A percentile compares a stretch with the other conserved stretches of the same genome.
These are phyloP conservation scores for Clarias macrocephalus DNA, from an alignment of 2,113 vertebrate species.

Conservation along the genomic window DNA sequence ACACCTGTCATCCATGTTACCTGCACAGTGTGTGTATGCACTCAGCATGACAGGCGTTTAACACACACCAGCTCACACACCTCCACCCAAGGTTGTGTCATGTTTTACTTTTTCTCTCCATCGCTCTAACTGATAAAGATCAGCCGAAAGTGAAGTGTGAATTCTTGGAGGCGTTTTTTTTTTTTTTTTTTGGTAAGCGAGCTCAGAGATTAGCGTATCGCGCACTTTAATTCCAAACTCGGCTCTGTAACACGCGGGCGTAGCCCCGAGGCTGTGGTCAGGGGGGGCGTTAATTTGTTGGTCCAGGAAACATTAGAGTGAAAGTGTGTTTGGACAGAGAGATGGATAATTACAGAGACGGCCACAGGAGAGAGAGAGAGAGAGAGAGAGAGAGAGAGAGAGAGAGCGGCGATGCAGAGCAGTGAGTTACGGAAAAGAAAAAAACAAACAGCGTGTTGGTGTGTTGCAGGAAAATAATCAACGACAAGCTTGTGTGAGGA, in stretches of 20 bases:
- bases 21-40: constrained; percentile 45
- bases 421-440: too few species aligned
- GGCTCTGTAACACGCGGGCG: constrained; percentile 46
- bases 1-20: constrained; percentile 57
- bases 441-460: too few species aligned
- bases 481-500: neutral
- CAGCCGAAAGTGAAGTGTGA: constrained; percentile 54
- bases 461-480: neutral
- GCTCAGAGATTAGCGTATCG: neutral
- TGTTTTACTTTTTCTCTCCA: constrained; percentile 42
- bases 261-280: constrained; percentile 60
- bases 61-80: neutral
- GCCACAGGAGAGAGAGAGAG: neutral
- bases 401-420: neutral
- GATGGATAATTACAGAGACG: constrained; percentile 60
- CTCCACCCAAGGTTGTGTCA: constrained; percentile 41
- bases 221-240: neutral
- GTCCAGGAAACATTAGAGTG: constrained; percentile 69
- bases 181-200: neutral
- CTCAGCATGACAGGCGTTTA: too few species aligned
- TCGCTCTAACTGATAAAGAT: constrained; percentile 63
- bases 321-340: constrained; percentile 74
- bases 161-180: constrained; percentile 42
- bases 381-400: neutral
- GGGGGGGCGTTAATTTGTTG: constrained; percentile 57